Conservation (phyloP, 2,797 vertebrate genomes). For the Thamnophis elegans region DNA sequence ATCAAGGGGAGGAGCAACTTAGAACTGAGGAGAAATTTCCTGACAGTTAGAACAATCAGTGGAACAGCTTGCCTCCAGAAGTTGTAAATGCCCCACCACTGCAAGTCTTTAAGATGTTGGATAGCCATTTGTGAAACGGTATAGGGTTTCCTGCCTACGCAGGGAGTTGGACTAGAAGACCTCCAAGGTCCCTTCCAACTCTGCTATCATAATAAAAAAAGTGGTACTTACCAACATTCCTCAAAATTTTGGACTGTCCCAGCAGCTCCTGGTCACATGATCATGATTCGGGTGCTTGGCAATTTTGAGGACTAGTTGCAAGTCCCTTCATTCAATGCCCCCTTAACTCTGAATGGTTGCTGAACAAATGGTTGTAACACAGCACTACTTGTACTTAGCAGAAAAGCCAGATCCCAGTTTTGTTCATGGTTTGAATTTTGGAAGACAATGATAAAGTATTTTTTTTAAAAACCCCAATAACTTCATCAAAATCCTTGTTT, state of each 20-base stretch:
- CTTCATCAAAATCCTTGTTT: background rate
- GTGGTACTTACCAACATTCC: background rate
- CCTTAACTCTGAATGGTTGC: background rate
- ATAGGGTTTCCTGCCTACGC: too few relatives aligned
- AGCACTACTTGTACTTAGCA: background rate
- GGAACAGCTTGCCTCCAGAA: too few relatives aligned
- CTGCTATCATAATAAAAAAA: too few relatives aligned
- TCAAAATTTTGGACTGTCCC: background rate
- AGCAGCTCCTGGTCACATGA: background rate
- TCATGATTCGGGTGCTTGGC: background rate
- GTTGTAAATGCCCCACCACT: too few relatives aligned
- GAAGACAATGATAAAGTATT: background rate
- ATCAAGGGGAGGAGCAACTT: too few relatives aligned
- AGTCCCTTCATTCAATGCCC: background rate
- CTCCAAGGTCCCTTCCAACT: too few relatives aligned
- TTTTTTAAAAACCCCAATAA: background rate
- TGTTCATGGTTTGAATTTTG: background rate
- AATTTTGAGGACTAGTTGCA: background rate
- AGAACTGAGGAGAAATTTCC: too few relatives aligned
- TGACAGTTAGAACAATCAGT: too few relatives aligned
- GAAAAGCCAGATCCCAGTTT: background rate
- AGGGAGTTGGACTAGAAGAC: too few relatives aligned
- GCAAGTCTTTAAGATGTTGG: too few relatives aligned
- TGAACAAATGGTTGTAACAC: background rate
- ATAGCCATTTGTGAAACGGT: too few relatives aligned